phyloP scores from a whole-genome alignment of 23 tunicate species.

The Halocynthia roretzi region DNA sequence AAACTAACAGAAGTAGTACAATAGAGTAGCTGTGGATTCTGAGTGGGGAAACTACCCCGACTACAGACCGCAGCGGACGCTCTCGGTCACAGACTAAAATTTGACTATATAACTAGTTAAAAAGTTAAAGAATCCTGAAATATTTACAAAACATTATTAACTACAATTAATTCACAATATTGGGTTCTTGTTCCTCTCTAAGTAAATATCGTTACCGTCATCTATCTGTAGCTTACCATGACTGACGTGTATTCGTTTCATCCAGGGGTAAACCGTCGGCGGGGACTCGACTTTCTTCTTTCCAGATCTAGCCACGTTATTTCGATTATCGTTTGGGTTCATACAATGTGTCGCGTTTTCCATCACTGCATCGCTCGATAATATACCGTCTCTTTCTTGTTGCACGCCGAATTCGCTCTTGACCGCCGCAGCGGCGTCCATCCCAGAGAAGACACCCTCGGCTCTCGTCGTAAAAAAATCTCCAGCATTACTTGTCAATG shows the following conservation, averaged over 20 bases:
- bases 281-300: conserved; percentile 27
- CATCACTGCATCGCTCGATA: background rate
- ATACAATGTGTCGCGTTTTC: too few relatives aligned
- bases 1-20: too few relatives aligned
- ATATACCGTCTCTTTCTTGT: background rate
- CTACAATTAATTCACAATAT: background rate
- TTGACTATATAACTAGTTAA: too few relatives aligned
- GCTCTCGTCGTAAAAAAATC: conserved; percentile 11
- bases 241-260: conserved; percentile 88
- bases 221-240: conserved; percentile 52
- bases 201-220: background rate
- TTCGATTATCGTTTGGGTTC: background rate
- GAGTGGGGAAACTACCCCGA: too few relatives aligned
- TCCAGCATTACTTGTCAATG: background rate
- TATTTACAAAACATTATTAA: background rate
- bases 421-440: background rate
- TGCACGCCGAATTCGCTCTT: conserved; percentile 15
- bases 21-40: too few relatives aligned
- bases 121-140: too few relatives aligned
- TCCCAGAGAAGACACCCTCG: background rate
- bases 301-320: conserved; percentile 1
- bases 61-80: too few relatives aligned
- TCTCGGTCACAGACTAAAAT: too few relatives aligned
- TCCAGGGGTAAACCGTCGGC: conserved; percentile 81
- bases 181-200: background rate